Evolutionary conservation across 2,888 invertebrate genomes (phyloP), one percentile per base, ranked within the genome.

Genomic region (Hemistola chrysoprasaria): DNA sequence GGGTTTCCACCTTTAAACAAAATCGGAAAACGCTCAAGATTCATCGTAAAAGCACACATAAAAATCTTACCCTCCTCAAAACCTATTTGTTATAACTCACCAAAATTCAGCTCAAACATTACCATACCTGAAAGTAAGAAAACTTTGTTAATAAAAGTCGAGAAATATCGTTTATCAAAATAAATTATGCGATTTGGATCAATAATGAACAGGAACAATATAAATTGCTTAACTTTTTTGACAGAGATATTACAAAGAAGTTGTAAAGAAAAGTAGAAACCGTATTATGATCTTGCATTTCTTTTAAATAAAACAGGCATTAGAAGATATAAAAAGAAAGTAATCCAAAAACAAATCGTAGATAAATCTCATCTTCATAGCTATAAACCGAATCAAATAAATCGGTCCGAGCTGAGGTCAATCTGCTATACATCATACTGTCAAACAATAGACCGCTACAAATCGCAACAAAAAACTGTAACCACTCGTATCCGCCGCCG

Each of bases 381-480:
- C 41, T 27, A 36, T 42, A 30, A 38, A 29, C 22, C 27, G 38
- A 41, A 44, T 38, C 39, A 30, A 40, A 28, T 29, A 39, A 39
- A 44, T 24, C 23, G 33, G 45, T 45, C 47, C 41, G 36, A 33
- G 34, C 47, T 50, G 29, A 33, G 37, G 30, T 29, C 31, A 38
- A 40, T 45, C 40, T 35, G 35, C 46, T 26, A 48, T 55, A 52
- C 36, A 48, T 55, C 52, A 55, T 36, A 24, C 39, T 50, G 54
- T 44, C 52, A 40, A 52, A 46, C 40, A 45, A 45, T 40, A 30
- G 43, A 34, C 43, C 38, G 38, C 38, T 34, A 39, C 38, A 59
- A 55, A 51, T 55, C 59, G 48, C 53, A 60, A 57, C 64, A 56
- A 65, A 68, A 62, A 60, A 59, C 52, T 45, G 56, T 56, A 56